Percentiles rank a stretch among this genome's conserved stretches.
These are phyloP conservation scores for Nothura maculosa DNA, from an alignment of 2,797 vertebrate species.

Conservation along the genomic window DNA sequence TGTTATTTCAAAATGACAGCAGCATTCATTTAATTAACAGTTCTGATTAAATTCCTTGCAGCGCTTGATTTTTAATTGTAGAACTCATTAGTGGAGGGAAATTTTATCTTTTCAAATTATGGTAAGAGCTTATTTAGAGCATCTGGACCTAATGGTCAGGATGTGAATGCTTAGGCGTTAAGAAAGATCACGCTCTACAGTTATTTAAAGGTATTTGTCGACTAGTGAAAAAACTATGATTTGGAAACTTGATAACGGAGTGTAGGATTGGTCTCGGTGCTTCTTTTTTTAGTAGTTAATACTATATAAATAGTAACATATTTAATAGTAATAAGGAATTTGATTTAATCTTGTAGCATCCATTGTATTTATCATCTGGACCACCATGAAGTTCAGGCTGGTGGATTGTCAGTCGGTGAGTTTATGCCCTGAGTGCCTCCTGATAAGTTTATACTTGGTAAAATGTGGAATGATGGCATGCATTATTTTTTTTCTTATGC, in stretches of 20 bases:
- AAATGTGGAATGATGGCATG: neutral
- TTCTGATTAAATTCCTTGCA: neutral
- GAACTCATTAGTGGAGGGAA: neutral
- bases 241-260: neutral
- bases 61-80: neutral
- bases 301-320: neutral
- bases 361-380: constrained; percentile 97
- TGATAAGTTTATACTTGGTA: neutral
- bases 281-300: neutral
- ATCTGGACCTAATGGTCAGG: neutral
- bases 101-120: neutral
- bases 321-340: neutral
- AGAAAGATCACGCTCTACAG: neutral
- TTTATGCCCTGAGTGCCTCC: constrained; percentile 16
- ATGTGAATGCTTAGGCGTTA: neutral
- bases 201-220: neutral
- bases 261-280: neutral
- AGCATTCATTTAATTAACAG: neutral
- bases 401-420: constrained; percentile 95
- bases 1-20: neutral
- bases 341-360: constrained; percentile 85
- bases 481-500: neutral
- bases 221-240: neutral
- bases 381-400: constrained; percentile 95
- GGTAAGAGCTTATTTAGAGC: neutral